phyloP scores from a whole-genome alignment of 2,113 vertebrate species.

The Triplophysa rosa region DNA sequence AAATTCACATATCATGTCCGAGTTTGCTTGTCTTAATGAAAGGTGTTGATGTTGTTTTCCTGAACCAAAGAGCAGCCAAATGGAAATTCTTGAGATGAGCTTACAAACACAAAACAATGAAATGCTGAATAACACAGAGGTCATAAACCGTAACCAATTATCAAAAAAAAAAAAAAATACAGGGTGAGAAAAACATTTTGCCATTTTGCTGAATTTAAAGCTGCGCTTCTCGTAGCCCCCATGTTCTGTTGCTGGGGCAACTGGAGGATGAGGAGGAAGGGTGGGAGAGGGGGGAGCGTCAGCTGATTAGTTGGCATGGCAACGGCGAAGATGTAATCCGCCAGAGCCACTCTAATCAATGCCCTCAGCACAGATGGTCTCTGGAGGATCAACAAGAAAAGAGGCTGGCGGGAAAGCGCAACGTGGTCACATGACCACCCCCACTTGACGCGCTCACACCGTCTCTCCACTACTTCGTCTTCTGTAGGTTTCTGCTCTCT shows the following conservation, averaged over 20 bases:
- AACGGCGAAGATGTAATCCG: constrained; percentile 99
- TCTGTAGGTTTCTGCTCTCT: background rate
- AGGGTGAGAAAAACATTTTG: constrained; percentile 69
- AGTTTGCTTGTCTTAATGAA: constrained; percentile 2
- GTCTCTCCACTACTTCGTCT: constrained; percentile 6
- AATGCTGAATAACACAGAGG: constrained; percentile 66
- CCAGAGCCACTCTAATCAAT: constrained; percentile 99
- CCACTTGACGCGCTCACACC: constrained; percentile 25
- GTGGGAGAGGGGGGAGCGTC: constrained; percentile 66
- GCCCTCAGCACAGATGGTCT: constrained; percentile 99
- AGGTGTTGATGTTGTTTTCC: constrained; percentile 7
- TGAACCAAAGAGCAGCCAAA: background rate
- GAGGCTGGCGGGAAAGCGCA: constrained; percentile 88
- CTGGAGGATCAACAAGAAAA: constrained; percentile 99
- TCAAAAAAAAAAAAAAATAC: constrained; percentile 82
- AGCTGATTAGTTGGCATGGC: constrained; percentile 99
- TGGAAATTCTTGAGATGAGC: constrained; percentile 10
- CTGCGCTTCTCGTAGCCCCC: constrained; percentile 87
- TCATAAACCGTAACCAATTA: constrained; percentile 92
- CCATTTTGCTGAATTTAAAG: constrained; percentile 45
- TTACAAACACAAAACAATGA: constrained; percentile 32
- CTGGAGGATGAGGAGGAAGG: constrained; percentile 65
- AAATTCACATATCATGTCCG: background rate
- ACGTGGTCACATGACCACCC: constrained; percentile 34
- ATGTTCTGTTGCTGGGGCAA: constrained; percentile 98